Evolutionary conservation across 2,113 vertebrate genomes (phyloP), one percentile per base, ranked within the genome.

Genomic region (Todiramphus saurophagus): DNA sequence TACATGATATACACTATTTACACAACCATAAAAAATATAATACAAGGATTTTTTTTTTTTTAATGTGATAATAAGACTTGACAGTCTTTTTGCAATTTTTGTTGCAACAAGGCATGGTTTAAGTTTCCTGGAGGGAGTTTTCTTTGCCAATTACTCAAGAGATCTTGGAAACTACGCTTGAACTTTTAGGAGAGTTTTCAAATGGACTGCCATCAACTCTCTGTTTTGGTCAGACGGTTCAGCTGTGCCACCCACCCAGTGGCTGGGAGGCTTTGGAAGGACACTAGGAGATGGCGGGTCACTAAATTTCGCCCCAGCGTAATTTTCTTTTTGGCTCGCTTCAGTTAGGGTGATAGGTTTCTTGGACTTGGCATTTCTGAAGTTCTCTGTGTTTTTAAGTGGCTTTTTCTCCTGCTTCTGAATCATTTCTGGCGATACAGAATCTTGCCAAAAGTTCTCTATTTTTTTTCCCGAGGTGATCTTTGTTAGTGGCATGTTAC

Each of bases 211-310:
- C 98, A 99, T 99, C 94, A 99, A 94, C 98, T 99, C 99, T 87
- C 97, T 98, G 94, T 98, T 98, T 85, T 98, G 98, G 98, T 98
- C 96, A 92, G 97, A 97, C 69, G 83, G 96, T 64, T 95, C 98
- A 78, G 96, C 96, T 93, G 93, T 90, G 86, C 98, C 94, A 51
- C 98, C 99, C 89, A 99, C 98, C 99, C 99, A 99, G 97, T 99
- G 99, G 83, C 99, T 98, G 67, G 99, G 99, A 4, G 99, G 99
- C 96, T 99, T 99, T 66, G 99, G 99, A 89, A 99, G 98, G 94
- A 99, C 99, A 64, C 99, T 99, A 21, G 99, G 99, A 67, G 99
- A 99, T 4, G 99, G 99, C 3, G 99, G 99, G 95, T 99, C 99
- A 39, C 99, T 99, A 69, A 99, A 99, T 93, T 99, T 99, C 31